phyloP scores from a whole-genome alignment of 2,888 invertebrate species.

The Rhagophthalmus giganteus region DNA sequence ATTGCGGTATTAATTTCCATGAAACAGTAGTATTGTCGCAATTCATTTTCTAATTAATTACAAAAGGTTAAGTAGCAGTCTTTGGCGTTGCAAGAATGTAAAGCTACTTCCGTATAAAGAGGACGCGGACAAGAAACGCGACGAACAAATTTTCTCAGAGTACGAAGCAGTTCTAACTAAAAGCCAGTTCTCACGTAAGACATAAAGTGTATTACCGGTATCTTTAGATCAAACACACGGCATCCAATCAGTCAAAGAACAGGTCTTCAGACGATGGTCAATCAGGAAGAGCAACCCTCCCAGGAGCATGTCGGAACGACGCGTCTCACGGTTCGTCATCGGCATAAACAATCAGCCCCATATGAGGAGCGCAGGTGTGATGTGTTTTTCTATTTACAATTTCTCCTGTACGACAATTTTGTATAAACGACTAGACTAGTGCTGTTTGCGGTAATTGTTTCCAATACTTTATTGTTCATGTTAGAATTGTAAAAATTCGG shows the following conservation, averaged over 20 bases:
- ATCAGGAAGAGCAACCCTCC: constrained; percentile 41
- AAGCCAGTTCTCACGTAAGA: constrained; percentile 31
- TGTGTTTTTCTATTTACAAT: neutral
- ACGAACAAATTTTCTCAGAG: constrained; percentile 30
- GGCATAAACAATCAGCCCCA: constrained; percentile 32
- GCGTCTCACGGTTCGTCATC: constrained; percentile 38
- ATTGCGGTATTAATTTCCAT: constrained; percentile 7
- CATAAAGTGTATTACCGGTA: constrained; percentile 29
- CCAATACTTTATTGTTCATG: no score
- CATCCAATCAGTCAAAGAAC: constrained; percentile 33
- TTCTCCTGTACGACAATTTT: no score
- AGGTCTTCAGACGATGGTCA: constrained; percentile 33
- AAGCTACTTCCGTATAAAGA: constrained; percentile 31
- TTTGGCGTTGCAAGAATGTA: constrained; percentile 21
- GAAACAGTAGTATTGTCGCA: constrained; percentile 10
- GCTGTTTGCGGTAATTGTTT: no score
- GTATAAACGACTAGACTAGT: no score
- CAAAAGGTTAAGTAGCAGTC: constrained; percentile 15
- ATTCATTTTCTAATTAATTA: constrained; percentile 16
- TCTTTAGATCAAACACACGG: constrained; percentile 33
- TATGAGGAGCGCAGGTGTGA: constrained; percentile 14
- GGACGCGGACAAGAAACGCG: constrained; percentile 16
- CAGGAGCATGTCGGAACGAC: constrained; percentile 36
- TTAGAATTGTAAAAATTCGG: no score
- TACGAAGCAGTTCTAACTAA: constrained; percentile 25